Evolutionary conservation across 2,797 vertebrate species (phyloP), one percentile per base, ranked within the genome.

Genomic region (Rhinatrema bivittatum): DNA sequence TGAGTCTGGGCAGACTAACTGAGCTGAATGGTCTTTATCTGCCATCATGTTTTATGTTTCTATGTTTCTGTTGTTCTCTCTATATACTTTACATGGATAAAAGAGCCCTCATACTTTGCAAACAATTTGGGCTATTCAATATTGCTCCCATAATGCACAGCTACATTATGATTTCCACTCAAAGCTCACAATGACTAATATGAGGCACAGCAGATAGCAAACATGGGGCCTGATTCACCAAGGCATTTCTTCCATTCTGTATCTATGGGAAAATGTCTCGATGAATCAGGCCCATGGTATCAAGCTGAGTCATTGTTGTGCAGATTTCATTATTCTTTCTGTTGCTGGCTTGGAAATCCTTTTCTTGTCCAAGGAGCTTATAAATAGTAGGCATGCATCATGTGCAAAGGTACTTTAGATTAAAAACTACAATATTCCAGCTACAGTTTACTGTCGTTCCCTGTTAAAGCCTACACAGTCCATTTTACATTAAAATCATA

Each of bases 331-430:
- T 69, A 42, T 33, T 60, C 10, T 26, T 63, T 56, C 42, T 48
- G 36, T 50, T 16, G 9, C n/a, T 30, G 6, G 11, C 55, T 57
- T 35, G 20, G 14, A 57, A 62, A 56, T 47, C 50, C 59, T 41
- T n/a, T 58, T 46, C 42, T 58, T 25, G 52, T 10, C 36, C 38
- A 62, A 54, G 2, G n/a, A 31, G 31, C 50, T 36, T 14, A 4
- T 42, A 54, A 70, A 69, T 68, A 55, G 62, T n/a, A n/a, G n/a
- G n/a, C n/a, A n/a, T n/a, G n/a, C n/a, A n/a, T 72, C 52, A 70
- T 1, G 4, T 45, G 56, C 23, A 52, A 47, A 42, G 38, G 39
- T 13, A n/a, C n/a, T n/a, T n/a, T n/a, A 39, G 16, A 26, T 53
- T 49, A 30, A 3, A 8, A 25, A 32, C 16, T 2, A 44, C 52